phyloP scores from a whole-genome alignment of 2,797 vertebrate species.

The Acestrorhynchus altus region DNA sequence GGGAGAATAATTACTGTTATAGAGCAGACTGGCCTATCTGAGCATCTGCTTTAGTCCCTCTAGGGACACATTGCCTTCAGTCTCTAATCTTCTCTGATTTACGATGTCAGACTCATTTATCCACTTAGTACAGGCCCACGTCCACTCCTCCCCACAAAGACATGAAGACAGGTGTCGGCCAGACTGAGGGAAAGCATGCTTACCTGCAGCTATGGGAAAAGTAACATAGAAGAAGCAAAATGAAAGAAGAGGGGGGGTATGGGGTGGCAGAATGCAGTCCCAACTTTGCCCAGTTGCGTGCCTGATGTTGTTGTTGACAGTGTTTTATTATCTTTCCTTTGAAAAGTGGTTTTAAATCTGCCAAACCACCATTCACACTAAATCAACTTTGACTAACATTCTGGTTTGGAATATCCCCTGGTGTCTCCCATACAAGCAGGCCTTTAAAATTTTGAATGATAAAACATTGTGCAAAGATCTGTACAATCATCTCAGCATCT shows the following conservation, averaged over 20 bases:
- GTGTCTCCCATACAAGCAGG: not conserved
- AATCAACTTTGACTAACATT: not conserved
- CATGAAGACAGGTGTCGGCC: conserved; percentile 28
- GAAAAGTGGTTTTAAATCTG: not conserved
- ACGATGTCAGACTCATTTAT: conserved; percentile 73
- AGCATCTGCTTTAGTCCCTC: conserved; percentile 71
- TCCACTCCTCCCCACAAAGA: conserved; percentile 64
- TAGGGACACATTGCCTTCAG: conserved; percentile 63
- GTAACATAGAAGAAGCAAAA: conserved; percentile 30
- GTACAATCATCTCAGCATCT: not conserved
- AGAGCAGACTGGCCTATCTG: conserved; percentile 63
- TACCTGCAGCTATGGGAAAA: conserved; percentile 59
- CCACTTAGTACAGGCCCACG: conserved; percentile 66
- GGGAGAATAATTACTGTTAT: conserved; percentile 68
- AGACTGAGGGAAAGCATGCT: conserved; percentile 69
- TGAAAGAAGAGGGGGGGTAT: no score
- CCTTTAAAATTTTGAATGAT: not conserved
- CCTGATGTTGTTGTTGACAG: not conserved
- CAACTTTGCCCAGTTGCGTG: not conserved
- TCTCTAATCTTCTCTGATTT: conserved; percentile 74
- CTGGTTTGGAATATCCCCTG: not conserved
- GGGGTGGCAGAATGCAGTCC: no score
- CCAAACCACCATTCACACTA: not conserved
- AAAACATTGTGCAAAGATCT: not conserved
- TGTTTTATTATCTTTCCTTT: not conserved